Conservation (phyloP, 2,888 invertebrate genomes). For the Gryllus longicercus region DNA sequence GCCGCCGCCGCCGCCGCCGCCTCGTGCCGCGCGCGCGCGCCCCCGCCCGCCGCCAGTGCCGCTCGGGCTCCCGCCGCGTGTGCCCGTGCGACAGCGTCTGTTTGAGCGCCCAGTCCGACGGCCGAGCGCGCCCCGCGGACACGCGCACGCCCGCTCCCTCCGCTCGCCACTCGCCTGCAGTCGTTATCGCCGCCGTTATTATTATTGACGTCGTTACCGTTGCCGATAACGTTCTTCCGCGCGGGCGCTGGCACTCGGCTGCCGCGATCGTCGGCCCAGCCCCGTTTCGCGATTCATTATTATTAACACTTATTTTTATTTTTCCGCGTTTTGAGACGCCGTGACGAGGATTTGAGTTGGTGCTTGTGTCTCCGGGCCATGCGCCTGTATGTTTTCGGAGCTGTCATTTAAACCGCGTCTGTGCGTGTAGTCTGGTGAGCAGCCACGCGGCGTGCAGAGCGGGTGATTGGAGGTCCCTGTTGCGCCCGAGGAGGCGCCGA, state of each 20-base stretch:
- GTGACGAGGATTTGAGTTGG: background rate
- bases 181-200: background rate
- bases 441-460: background rate
- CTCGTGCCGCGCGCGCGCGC: background rate
- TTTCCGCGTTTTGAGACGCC: background rate
- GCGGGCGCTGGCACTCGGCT: background rate
- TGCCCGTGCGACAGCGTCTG: slow-evolving; percentile 9
- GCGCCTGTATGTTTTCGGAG: background rate
- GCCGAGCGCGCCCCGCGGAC: background rate
- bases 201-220: slow-evolving; percentile 7
- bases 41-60: slow-evolving; percentile 19
- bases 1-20: slow-evolving; percentile 3
- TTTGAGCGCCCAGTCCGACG: background rate
- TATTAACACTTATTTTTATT: background rate
- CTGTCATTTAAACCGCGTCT: background rate
- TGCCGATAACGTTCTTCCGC: background rate
- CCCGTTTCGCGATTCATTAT: background rate
- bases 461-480: background rate
- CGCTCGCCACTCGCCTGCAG: background rate
- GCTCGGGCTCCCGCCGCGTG: slow-evolving; percentile 20
- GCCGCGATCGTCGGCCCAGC: background rate
- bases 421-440: background rate
- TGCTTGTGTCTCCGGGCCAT: background rate
- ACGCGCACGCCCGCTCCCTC: slow-evolving; percentile 1
- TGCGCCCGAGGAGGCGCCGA: background rate